Conservation (phyloP, 2,113 vertebrate species). For the Callospermophilus lateralis region DNA sequence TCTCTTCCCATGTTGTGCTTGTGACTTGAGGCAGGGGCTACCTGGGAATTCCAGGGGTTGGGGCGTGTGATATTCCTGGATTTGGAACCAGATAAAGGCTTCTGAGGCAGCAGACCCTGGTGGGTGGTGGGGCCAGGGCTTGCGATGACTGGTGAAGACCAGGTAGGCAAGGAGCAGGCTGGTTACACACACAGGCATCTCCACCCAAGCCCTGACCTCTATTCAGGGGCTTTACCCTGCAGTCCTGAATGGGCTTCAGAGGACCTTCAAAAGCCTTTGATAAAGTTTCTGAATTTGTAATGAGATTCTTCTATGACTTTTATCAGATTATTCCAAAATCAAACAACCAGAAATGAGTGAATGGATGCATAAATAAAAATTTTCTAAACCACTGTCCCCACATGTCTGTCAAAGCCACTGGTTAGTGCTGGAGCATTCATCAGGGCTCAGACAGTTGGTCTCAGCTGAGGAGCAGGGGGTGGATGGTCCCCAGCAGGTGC, state of each 20-base stretch:
- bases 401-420: background rate
- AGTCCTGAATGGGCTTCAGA: background rate
- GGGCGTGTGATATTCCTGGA: too few species aligned
- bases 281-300: background rate
- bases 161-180: background rate
- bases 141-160: accelerated
- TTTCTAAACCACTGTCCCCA: background rate
- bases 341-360: background rate
- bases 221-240: accelerated
- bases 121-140: background rate
- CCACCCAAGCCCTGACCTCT: background rate
- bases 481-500: background rate
- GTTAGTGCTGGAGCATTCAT: background rate
- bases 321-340: background rate
- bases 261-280: background rate
- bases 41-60: background rate
- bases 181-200: too few species aligned
- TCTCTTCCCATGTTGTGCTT: background rate
- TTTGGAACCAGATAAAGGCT: background rate
- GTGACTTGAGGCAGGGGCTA: too few species aligned
- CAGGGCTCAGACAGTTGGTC: background rate
- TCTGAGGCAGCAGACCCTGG: background rate
- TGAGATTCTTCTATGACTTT: background rate
- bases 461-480: background rate
- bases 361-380: background rate